Evolutionary conservation across 2,888 invertebrate genomes (phyloP), one percentile per base, ranked within the genome.

Genomic region (Dolichomitus sp.): DNA sequence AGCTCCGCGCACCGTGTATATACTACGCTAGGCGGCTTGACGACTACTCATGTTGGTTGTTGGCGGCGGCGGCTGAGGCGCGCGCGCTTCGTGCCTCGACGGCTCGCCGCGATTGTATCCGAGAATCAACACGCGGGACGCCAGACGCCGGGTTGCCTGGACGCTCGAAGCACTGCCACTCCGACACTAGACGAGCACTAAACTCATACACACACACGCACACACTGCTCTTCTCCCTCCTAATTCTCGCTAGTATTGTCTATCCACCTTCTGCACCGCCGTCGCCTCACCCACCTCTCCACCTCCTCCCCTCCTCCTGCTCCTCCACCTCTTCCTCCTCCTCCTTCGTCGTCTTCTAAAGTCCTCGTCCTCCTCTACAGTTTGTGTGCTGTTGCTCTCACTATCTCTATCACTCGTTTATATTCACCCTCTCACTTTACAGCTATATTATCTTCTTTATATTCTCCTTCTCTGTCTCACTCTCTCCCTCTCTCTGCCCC

Each of bases 21-120:
- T 85, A 90, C 90, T 90, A 91, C 90, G 90, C 90, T 92, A 91
- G 89, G 90, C 91, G 90, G 89, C 90, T 87, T 90, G 89, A 88
- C 91, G 88, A 90, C 90, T 90, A 89, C 90, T 90, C 87, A 88
- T 89, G 45, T 54, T 84, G 54, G 7, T 37, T 37, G 37, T 52
- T 68, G 12, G 52, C 69, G 54, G 42, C 5, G 7, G 12, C 27
- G 61, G 40, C 48, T 45, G 42, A 37, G 19, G 57, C 72, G 75
- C 76, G 74, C 54, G 50, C 54, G 77, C n/a, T 48, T 74, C 59
- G 9, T 37, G 2, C 30, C 37, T 45, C 48, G 48, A 37, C 17
- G 68, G 45, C 33, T 65, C 27, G 45, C 9, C 42, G 45, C 45
- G 17, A 27, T 59, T 63, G 48, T 37, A 27, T 66, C 12, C 27